These are phyloP conservation scores for Okamejei kenojei DNA, from an alignment of 2,797 vertebrate genomes.

Conservation along the genomic window DNA sequence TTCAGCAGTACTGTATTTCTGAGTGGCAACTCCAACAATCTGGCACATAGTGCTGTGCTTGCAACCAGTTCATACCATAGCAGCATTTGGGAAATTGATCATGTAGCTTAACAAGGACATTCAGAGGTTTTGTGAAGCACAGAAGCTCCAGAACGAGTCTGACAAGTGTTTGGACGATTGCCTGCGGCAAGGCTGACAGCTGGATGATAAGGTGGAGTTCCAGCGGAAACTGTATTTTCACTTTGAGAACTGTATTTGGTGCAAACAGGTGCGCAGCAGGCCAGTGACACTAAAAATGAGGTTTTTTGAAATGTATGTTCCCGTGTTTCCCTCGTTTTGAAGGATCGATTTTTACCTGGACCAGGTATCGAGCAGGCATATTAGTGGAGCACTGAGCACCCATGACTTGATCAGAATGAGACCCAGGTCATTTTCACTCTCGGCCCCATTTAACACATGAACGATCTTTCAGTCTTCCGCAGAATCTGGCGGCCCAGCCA, in stretches of 20 bases:
- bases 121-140: background rate
- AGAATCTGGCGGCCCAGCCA: background rate
- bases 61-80: background rate
- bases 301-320: background rate
- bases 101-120: background rate
- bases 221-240: background rate
- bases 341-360: background rate
- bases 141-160: background rate
- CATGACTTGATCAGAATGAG: background rate
- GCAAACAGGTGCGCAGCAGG: background rate
- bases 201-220: constrained; percentile 1
- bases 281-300: no score
- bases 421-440: background rate
- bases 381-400: background rate
- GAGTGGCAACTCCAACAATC: background rate
- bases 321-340: background rate
- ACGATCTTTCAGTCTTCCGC: background rate
- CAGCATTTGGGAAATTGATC: background rate
- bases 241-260: background rate
- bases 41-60: background rate
- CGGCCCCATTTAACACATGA: no score
- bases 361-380: background rate
- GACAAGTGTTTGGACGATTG: background rate
- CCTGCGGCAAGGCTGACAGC: background rate
- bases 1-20: background rate